Conservation (phyloP, 2,888 invertebrate species). For the Ypsolopha scabrella region DNA sequence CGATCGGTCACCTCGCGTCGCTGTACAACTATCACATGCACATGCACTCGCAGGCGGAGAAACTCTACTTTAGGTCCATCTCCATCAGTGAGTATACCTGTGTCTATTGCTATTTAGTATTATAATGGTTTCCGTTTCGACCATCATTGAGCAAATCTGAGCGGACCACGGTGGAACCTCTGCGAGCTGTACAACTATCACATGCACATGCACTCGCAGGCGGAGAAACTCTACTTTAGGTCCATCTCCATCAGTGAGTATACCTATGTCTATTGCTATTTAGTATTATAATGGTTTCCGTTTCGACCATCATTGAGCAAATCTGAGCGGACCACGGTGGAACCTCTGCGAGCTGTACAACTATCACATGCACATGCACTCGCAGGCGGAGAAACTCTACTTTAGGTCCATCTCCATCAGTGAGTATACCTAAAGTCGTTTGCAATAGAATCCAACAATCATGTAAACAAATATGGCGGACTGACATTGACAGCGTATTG, state of each 20-base stretch:
- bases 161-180: too few relatives aligned
- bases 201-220: constrained; percentile 87
- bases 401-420: constrained; percentile 90
- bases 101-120: background rate
- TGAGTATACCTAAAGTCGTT: constrained; percentile 66
- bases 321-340: too few relatives aligned
- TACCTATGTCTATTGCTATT: background rate
- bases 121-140: too few relatives aligned
- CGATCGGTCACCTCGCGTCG: constrained; percentile 93
- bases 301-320: too few relatives aligned
- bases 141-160: too few relatives aligned
- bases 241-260: constrained; percentile 89
- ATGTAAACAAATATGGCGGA: too few relatives aligned
- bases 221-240: constrained; percentile 87
- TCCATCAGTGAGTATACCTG: constrained; percentile 80
- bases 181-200: constrained; percentile 96
- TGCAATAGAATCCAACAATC: too few relatives aligned
- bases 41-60: constrained; percentile 87
- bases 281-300: too few relatives aligned
- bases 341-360: too few relatives aligned
- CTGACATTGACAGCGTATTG: too few relatives aligned
- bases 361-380: constrained; percentile 91
- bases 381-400: constrained; percentile 89
- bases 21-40: constrained; percentile 96
- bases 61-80: constrained; percentile 88